phyloP scores from a whole-genome alignment of 92 coral and sea anemone species.

The Zoanthus solanderi region DNA sequence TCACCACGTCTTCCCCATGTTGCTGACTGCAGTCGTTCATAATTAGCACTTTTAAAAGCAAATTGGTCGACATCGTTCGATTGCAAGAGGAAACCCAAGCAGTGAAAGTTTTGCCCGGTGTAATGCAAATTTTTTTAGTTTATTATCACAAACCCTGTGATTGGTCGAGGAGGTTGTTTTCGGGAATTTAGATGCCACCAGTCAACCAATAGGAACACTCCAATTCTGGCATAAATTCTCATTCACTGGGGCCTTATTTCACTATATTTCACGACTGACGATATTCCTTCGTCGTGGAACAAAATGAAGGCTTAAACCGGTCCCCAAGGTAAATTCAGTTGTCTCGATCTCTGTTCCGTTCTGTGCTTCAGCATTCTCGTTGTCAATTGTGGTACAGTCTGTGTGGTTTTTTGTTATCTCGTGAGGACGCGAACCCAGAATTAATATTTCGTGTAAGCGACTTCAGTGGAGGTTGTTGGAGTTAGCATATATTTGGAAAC shows the following conservation, averaged over 20 bases:
- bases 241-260: conserved; percentile 41
- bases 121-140: conserved; percentile 43
- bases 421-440: conserved; percentile 30
- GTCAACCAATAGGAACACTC: conserved; percentile 30
- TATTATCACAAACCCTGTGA: conserved; percentile 19
- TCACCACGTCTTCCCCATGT: conserved; percentile 4
- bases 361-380: conserved; percentile 16
- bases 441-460: conserved; percentile 15
- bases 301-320: conserved; percentile 13
- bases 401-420: conserved; percentile 33
- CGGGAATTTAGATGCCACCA: conserved; percentile 17
- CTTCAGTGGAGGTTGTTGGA: conserved; percentile 5
- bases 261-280: conserved; percentile 38
- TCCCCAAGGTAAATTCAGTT: conserved; percentile 30
- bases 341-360: conserved; percentile 11
- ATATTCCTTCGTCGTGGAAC: conserved; percentile 2
- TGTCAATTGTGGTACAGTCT: conserved; percentile 33
- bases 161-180: conserved; percentile 42
- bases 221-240: conserved; percentile 38
- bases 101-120: conserved; percentile 32
- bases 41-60: conserved; percentile 3
- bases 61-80: not conserved
- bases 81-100: conserved; percentile 38
- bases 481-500: conserved; percentile 36
- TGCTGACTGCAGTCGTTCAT: conserved; percentile 39